Conservation (phyloP, 2,113 vertebrate genomes). For the Paramormyrops kingsleyae region DNA sequence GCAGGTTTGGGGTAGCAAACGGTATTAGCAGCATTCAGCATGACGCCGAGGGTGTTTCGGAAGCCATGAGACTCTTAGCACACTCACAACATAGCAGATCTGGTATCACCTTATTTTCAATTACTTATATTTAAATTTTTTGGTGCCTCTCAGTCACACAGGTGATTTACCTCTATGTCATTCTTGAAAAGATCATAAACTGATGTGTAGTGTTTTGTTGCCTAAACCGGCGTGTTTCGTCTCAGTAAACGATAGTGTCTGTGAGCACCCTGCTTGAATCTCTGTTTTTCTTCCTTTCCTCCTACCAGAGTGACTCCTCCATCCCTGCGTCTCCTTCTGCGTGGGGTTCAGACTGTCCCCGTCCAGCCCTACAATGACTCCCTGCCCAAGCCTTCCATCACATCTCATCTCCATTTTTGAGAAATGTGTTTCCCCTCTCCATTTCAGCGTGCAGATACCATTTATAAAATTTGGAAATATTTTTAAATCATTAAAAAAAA, state of each 20-base stretch:
- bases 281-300: background rate
- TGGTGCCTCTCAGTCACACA: background rate
- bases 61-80: background rate
- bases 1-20: background rate
- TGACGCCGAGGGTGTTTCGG: background rate
- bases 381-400: background rate
- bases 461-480: background rate
- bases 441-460: background rate
- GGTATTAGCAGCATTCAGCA: background rate
- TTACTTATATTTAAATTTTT: background rate
- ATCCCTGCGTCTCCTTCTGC: background rate
- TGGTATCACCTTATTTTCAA: background rate
- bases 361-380: background rate
- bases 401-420: background rate
- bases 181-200: background rate
- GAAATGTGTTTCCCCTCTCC: background rate
- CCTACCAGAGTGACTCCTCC: background rate
- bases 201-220: background rate
- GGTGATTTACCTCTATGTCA: background rate
- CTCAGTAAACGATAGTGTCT: background rate
- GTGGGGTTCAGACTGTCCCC: background rate
- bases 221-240: background rate
- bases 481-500: background rate
- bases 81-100: background rate
- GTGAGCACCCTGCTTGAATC: background rate